Evolutionary conservation across 2,113 vertebrate genomes (phyloP), one percentile per base, ranked within the genome.

Genomic region (Pluvialis apricaria): DNA sequence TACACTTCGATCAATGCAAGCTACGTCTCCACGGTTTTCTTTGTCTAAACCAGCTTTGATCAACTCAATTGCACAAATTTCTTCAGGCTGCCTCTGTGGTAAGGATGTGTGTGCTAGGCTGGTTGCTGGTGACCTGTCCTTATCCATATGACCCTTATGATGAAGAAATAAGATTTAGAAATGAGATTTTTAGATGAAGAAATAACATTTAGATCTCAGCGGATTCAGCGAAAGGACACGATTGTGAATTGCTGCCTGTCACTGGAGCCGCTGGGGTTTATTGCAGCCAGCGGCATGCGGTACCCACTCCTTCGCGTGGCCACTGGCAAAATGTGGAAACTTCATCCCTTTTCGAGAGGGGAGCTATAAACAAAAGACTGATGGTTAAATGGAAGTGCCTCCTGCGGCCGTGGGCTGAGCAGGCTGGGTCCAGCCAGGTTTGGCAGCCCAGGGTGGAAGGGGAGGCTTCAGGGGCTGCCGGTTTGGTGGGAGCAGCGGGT

Each of bases 31-130:
- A 62, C 3, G 0, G 51, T 93, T 93, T 94, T 96, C 77, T 96
- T 86, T 97, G 86, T 94, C 89, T 95, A 79, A 93, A 87, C 66
- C 44, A 32, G 65, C 86, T 95, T 92, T 96, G 92, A 93, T 95
- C 55, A 92, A 93, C 77, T 80, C 81, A 89, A 72, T 73, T 80
- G 66, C 86, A 87, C 66, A 85, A n/a, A 85, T 91, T 87, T 89
- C 66, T 94, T 66, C 66, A 62, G 57, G 80, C 80, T 90, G 55
- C 45, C 57, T 64, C 44, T 4, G 2, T 5, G 19, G 81, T 17
- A 60, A 82, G 72, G 47, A 9, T 40, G 31, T 42, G 25, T 49
- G 40, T 2, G 9, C 54, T 28, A 18, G 31, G 57, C 57, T 87
- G 62, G 57, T 47, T 0, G 0, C 36, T 87, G 81, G 65, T 13